A percentile compares a stretch with the other conserved stretches of the same genome.
phyloP scores from a whole-genome alignment of 1,140 invertebrate genomes.

The Pinna nobilis region DNA sequence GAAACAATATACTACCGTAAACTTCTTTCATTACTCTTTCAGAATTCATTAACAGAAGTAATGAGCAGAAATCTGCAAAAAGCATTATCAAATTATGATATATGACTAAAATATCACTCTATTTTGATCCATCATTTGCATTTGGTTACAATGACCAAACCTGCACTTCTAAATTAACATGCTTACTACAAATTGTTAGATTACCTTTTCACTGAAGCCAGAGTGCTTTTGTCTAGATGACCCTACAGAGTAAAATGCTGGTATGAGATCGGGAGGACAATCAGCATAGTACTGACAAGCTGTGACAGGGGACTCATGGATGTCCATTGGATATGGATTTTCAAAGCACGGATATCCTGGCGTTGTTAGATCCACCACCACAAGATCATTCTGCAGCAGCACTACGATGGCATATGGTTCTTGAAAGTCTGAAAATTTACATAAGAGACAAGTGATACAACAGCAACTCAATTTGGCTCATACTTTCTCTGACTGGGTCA shows the following conservation, averaged over 20 bases:
- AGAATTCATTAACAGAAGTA: too few species aligned
- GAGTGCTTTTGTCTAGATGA: conserved; percentile 82
- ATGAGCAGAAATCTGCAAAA: too few species aligned
- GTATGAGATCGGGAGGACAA: conserved; percentile 97
- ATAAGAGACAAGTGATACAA: neutral
- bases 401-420: conserved; percentile 98
- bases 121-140: too few species aligned
- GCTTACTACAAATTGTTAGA: neutral
- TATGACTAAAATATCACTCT: too few species aligned
- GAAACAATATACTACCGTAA: too few species aligned
- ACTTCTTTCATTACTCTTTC: too few species aligned
- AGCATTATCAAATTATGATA: too few species aligned
- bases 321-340: conserved; percentile 99
- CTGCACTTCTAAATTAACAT: too few species aligned
- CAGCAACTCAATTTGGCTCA: neutral
- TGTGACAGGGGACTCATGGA: conserved; percentile 98
- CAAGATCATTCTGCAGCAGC: conserved; percentile 97
- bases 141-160: too few species aligned
- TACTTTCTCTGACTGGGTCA: neutral
- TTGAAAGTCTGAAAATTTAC: conserved; percentile 86
- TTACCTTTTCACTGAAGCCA: conserved; percentile 91
- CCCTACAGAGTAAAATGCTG: conserved; percentile 93
- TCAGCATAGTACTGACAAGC: conserved; percentile 97
- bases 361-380: conserved; percentile 96
- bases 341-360: conserved; percentile 98